Percentiles rank a stretch among this genome's conserved stretches.
phyloP scores from a whole-genome alignment of 2,797 vertebrate genomes.

The Hybognathus amarus region DNA sequence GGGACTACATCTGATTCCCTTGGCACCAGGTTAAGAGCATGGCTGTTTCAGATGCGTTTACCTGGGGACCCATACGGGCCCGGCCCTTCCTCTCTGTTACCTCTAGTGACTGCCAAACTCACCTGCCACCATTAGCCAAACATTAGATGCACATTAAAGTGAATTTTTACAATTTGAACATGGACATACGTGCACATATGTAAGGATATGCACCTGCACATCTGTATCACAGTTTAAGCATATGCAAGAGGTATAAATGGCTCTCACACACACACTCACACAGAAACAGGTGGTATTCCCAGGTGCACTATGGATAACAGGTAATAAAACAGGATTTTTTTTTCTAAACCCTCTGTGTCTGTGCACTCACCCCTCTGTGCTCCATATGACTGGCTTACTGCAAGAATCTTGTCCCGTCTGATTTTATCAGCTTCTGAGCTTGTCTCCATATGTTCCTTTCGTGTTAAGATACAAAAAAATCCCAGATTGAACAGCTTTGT shows the following conservation, averaged over 20 bases:
- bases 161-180: slow-evolving; percentile 85
- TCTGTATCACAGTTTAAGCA: slow-evolving; percentile 34
- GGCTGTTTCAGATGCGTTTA: slow-evolving; percentile 73
- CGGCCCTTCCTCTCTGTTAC: slow-evolving; percentile 58
- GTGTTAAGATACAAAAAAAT: slow-evolving; percentile 63
- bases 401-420: slow-evolving; percentile 58
- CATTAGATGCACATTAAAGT: slow-evolving; percentile 75
- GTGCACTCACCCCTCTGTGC: slow-evolving; percentile 63
- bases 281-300: slow-evolving; percentile 28
- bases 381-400: slow-evolving; percentile 66
- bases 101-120: slow-evolving; percentile 57
- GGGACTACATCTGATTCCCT: slow-evolving; percentile 43
- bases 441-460: slow-evolving; percentile 72
- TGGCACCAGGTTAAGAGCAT: slow-evolving; percentile 77
- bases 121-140: slow-evolving; percentile 66
- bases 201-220: slow-evolving; percentile 23
- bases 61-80: slow-evolving; percentile 55
- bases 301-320: slow-evolving; percentile 9
- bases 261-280: slow-evolving; percentile 18
- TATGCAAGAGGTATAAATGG: slow-evolving; percentile 31
- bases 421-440: slow-evolving; percentile 70
- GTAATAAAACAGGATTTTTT: slow-evolving; percentile 62
- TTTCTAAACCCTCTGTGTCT: slow-evolving; percentile 63
- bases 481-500: slow-evolving; percentile 73
- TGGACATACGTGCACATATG: slow-evolving; percentile 53